phyloP scores from a whole-genome alignment of 2,888 invertebrate species.

The Diloba caeruleocephala region DNA sequence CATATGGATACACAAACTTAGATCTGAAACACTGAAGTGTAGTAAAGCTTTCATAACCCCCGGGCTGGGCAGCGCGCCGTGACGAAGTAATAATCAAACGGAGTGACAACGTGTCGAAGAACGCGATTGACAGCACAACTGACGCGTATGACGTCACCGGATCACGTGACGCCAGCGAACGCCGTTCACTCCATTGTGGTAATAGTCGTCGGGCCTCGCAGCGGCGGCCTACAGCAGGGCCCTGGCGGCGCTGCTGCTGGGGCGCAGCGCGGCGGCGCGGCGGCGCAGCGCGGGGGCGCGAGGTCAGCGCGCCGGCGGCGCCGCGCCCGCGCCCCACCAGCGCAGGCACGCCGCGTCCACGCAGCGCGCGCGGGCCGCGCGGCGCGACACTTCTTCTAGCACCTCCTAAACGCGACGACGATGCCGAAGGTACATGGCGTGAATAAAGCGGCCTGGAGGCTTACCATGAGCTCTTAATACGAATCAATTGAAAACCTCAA shows the following conservation, averaged over 20 bases:
- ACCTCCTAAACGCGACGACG: conserved; percentile 97
- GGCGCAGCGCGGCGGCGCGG: conserved; percentile 58
- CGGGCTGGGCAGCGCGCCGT: background rate
- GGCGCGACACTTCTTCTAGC: conserved; percentile 96
- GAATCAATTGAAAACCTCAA: no score
- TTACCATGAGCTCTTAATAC: no score
- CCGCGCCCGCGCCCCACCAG: conserved; percentile 90
- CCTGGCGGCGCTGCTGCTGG: conserved; percentile 60
- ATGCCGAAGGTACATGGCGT: no score
- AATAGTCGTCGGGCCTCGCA: background rate
- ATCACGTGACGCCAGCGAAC: no score
- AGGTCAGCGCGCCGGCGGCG: conserved; percentile 71
- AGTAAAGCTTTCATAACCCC: background rate
- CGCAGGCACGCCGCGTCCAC: conserved; percentile 96
- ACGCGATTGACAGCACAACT: background rate
- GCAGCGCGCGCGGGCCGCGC: conserved; percentile 95
- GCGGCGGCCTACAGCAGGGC: conserved; percentile 55
- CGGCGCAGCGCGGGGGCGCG: conserved; percentile 57
- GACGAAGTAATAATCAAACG: background rate
- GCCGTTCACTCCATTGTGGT: no score
- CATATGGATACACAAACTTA: conserved; percentile 10
- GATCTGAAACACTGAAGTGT: conserved; percentile 11
- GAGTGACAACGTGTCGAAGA: background rate
- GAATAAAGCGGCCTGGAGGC: no score
- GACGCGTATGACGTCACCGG: background rate